These are phyloP conservation scores for Pteria penguin DNA, from an alignment of 2,888 invertebrate genomes.

Conservation along the genomic window DNA sequence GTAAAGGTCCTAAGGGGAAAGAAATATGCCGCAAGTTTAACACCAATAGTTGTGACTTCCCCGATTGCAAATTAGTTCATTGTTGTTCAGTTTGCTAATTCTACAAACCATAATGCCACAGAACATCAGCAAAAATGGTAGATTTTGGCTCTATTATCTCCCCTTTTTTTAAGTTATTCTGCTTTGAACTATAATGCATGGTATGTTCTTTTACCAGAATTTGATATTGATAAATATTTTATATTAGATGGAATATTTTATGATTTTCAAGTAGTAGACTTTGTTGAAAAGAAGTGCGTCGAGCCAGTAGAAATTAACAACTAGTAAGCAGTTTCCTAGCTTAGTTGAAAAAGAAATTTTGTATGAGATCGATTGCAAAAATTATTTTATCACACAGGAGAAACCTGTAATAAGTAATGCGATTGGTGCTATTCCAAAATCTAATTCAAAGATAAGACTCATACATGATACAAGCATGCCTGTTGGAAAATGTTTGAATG, in stretches of 20 bases:
- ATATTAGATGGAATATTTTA: conserved; percentile 16
- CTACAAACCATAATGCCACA: conserved; percentile 11
- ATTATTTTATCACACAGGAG: conserved; percentile 6
- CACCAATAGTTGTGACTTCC: conserved; percentile 18
- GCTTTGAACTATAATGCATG: not conserved
- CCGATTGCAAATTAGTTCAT: conserved; percentile 26
- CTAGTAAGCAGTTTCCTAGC: conserved; percentile 8
- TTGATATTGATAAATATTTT: conserved; percentile 8
- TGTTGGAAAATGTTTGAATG: conserved; percentile 1
- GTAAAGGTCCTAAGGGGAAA: conserved; percentile 24
- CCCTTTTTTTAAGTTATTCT: not conserved
- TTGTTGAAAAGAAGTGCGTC: not conserved
- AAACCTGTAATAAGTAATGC: conserved; percentile 17
- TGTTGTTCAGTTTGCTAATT: conserved; percentile 21
- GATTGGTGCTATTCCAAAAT: conserved; percentile 20
- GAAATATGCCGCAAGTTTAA: conserved; percentile 41
- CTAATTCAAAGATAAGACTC: conserved; percentile 7
- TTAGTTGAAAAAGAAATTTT: conserved; percentile 14
- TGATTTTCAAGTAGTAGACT: conserved; percentile 26
- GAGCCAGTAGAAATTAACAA: conserved; percentile 7
- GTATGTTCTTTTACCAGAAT: not conserved
- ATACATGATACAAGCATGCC: conserved; percentile 39
- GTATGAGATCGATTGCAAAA: conserved; percentile 10
- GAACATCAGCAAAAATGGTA: conserved; percentile 11
- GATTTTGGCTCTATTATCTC: not conserved